A percentile compares a stretch with the other conserved stretches of the same genome.
These are phyloP conservation scores for Chloropsis hardwickii DNA, from an alignment of 2,113 vertebrate genomes.

Conservation along the genomic window DNA sequence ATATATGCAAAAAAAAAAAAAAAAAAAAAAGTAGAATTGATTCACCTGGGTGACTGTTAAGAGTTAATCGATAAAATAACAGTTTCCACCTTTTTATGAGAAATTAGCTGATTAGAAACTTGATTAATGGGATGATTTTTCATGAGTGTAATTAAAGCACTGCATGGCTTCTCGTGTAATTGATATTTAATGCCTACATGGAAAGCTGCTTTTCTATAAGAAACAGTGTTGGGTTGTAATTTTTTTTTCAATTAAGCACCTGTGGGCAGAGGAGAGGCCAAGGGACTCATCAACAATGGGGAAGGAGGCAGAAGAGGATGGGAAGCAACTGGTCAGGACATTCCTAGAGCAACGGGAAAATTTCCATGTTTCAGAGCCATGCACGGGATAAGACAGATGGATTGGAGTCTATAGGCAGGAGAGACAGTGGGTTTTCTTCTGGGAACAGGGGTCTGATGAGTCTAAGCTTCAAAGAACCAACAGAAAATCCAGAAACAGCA, in stretches of 20 bases:
- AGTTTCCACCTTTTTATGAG: constrained; percentile 48
- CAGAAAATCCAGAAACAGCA: background rate
- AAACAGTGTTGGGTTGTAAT: background rate
- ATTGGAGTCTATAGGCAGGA: background rate
- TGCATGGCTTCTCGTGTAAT: constrained; percentile 50
- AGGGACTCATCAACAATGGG: background rate
- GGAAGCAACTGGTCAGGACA: background rate
- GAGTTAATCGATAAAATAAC: constrained; percentile 73
- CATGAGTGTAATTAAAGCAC: constrained; percentile 66
- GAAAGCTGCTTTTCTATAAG: constrained; percentile 29
- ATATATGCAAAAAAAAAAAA: background rate
- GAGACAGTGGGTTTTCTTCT: background rate
- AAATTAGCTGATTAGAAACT: constrained; percentile 67
- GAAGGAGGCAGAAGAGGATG: background rate
- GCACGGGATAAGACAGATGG: background rate
- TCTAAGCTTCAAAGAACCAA: background rate
- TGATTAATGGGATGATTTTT: constrained; percentile 71
- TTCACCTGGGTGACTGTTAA: constrained; percentile 22
- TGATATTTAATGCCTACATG: constrained; percentile 46
- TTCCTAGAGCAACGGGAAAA: background rate
- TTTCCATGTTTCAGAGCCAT: background rate
- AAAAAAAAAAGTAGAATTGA: background rate
- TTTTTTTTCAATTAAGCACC: background rate
- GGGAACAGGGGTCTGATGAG: background rate
- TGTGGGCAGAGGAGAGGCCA: background rate